These are phyloP conservation scores for Wiebesia pumilae DNA, from an alignment of 1,140 invertebrate genomes.

Conservation along the genomic window DNA sequence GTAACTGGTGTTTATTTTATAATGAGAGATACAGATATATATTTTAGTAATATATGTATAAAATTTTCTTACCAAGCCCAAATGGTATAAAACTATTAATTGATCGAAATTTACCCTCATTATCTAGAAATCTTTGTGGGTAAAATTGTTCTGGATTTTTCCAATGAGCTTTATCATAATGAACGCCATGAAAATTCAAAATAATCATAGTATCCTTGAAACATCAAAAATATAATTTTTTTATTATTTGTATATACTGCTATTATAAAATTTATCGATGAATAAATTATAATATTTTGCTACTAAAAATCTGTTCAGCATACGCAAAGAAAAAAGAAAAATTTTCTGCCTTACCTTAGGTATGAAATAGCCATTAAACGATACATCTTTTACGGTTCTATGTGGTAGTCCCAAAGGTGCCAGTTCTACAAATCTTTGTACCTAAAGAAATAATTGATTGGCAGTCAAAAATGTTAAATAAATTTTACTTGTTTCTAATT, in stretches of 20 bases:
- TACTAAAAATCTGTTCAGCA: no score
- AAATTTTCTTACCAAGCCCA: constrained; percentile 78
- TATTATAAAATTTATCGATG: no score
- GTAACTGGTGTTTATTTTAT: no score
- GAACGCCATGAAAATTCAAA: constrained; percentile 80
- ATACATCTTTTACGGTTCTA: constrained; percentile 75
- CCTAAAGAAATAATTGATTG: constrained; percentile 64
- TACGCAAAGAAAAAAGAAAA: background rate
- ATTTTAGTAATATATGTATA: no score
- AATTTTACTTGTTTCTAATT: background rate
- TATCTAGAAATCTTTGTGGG: constrained; percentile 83
- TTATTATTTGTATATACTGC: no score
- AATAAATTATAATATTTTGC: no score
- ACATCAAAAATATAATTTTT: constrained; percentile 1
- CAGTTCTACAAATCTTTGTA: constrained; percentile 77
- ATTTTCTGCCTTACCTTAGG: constrained; percentile 76
- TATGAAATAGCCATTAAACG: constrained; percentile 78
- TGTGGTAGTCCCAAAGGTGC: constrained; percentile 80
- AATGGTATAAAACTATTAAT: constrained; percentile 81
- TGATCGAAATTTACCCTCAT: constrained; percentile 76
- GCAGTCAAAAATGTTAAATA: background rate
- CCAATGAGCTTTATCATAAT: constrained; percentile 82
- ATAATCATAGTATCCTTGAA: constrained; percentile 77
- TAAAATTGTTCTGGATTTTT: constrained; percentile 81
- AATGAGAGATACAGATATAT: no score